Percentiles rank a stretch among this genome's conserved stretches.
These are phyloP conservation scores for Hypotaenidia philippensis DNA, from an alignment of 2,797 vertebrate species.

Conservation along the genomic window DNA sequence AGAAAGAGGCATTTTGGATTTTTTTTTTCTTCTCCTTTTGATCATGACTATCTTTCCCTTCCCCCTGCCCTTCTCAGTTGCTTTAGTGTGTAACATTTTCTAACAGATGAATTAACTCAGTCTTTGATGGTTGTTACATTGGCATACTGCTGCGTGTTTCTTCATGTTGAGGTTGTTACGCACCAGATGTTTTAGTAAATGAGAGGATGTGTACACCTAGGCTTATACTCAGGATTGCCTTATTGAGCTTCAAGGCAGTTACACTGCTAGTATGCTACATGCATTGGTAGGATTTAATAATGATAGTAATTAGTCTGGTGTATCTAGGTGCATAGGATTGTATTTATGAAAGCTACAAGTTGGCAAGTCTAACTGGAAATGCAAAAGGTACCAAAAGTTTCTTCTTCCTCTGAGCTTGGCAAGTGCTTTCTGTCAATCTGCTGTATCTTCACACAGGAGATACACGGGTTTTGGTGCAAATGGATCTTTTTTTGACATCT, in stretches of 20 bases:
- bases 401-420: background rate
- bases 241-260: background rate
- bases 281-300: background rate
- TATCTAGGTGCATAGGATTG: background rate
- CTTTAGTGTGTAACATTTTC: background rate
- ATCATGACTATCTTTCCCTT: background rate
- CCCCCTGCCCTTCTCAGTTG: background rate
- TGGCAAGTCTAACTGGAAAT: background rate
- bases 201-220: background rate
- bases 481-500: background rate
- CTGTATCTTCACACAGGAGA: background rate
- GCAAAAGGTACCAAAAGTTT: background rate
- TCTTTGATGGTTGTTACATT: background rate
- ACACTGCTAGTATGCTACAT: background rate
- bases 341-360: background rate
- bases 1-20: background rate
- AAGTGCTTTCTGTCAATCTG: background rate
- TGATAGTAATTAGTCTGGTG: accelerated
- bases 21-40: background rate
- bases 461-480: background rate
- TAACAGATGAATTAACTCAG: background rate
- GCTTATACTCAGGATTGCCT: background rate
- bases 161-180: background rate
- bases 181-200: background rate
- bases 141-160: background rate